These are phyloP conservation scores for Phocoena sinus DNA, from an alignment of 2,113 vertebrate genomes.

Conservation along the genomic window DNA sequence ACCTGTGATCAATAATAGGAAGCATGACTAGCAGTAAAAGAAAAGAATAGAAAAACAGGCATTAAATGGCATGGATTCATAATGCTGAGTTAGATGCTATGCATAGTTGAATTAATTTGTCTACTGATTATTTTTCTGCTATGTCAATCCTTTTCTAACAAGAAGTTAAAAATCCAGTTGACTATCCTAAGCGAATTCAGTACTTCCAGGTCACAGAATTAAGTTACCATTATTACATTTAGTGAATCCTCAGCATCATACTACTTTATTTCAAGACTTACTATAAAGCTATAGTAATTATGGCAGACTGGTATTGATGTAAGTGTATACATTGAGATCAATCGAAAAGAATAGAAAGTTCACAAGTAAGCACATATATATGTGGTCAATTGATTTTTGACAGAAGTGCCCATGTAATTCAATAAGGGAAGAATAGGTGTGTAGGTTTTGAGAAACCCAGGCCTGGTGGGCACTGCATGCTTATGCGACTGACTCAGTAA, in stretches of 20 bases:
- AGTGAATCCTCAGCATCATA: background rate
- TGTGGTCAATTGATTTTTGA: background rate
- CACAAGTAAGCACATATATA: background rate
- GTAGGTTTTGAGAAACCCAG: background rate
- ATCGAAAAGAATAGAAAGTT: background rate
- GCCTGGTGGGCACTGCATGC: background rate
- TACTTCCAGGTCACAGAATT: background rate
- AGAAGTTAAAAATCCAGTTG: background rate
- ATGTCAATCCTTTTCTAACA: background rate
- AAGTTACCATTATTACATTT: background rate
- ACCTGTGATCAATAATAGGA: background rate
- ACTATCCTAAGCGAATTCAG: background rate
- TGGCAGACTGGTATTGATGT: background rate
- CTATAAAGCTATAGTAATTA: background rate
- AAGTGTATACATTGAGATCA: background rate
- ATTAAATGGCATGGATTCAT: background rate
- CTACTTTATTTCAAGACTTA: background rate
- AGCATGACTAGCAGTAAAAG: background rate
- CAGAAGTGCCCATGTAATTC: background rate
- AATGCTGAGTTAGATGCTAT: background rate
- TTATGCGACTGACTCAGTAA: background rate
- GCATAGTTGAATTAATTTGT: background rate
- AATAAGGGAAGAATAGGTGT: background rate
- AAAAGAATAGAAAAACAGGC: background rate
- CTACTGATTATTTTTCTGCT: background rate